Evolutionary conservation across 2,113 vertebrate species (phyloP).

Genomic region (Capreolus pygargus): DNA sequence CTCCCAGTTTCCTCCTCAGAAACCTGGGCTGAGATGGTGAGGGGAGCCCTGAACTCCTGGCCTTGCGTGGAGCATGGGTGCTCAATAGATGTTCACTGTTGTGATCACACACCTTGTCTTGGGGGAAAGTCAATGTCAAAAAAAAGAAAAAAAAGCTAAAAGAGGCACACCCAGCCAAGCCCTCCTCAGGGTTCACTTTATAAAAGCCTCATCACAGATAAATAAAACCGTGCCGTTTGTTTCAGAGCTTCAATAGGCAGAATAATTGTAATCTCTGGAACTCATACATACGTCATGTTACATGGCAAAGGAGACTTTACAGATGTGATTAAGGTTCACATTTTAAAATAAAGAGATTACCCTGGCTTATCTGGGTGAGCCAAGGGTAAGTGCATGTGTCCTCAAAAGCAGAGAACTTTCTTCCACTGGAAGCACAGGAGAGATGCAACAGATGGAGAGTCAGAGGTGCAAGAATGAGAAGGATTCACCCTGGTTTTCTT

Average conservation of each 20-base stretch:
- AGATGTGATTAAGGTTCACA: neutral
- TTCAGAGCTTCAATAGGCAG: neutral
- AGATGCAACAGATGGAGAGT: neutral
- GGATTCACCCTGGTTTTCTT: neutral
- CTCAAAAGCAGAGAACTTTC: neutral
- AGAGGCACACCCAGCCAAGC: neutral
- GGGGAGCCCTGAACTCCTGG: neutral
- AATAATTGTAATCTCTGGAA: neutral
- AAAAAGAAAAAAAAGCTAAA: neutral
- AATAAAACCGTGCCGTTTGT: neutral
- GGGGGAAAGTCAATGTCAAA: neutral
- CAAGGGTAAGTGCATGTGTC: neutral
- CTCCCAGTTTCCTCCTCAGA: neutral
- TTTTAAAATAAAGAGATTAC: neutral
- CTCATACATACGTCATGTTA: rapidly evolving
- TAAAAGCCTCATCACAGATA: rapidly evolving
- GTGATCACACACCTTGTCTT: rapidly evolving
- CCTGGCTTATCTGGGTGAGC: neutral
- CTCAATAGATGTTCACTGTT: rapidly evolving
- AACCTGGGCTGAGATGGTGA: rapidly evolving
- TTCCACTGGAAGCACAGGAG: neutral
- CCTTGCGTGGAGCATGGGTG: rapidly evolving
- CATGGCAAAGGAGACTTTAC: neutral
- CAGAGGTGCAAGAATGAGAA: neutral
- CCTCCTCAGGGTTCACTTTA: neutral